Evolutionary conservation across 1,140 invertebrate species (phyloP).

Genomic region (Muscidifurax raptorellus): DNA sequence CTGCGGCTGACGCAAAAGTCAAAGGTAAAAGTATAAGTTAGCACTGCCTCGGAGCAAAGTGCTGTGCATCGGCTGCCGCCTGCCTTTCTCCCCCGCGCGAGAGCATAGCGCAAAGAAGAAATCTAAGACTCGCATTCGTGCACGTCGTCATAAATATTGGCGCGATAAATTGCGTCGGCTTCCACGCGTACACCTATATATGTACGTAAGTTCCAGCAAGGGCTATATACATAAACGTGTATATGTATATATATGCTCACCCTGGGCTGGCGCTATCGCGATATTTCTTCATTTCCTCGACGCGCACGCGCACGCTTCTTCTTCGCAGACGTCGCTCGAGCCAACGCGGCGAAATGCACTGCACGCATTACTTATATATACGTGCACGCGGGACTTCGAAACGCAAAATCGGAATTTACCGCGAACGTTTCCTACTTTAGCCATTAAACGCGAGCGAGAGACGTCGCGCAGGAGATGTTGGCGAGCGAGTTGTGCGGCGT

Average conservation of each 20-base stretch:
- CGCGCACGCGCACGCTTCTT: not conserved
- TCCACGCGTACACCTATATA: not conserved
- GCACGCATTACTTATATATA: slow-evolving; percentile 27
- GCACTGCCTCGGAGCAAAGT: not conserved
- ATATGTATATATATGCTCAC: too few species aligned
- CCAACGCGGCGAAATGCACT: not conserved
- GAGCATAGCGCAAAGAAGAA: not conserved
- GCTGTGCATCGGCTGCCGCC: not conserved
- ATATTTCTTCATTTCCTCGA: slow-evolving; percentile 46
- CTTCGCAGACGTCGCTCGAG: not conserved
- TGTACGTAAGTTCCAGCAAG: too few species aligned
- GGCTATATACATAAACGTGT: too few species aligned
- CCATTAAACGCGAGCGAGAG: not conserved
- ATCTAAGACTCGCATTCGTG: not conserved
- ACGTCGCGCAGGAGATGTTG: not conserved
- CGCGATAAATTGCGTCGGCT: slow-evolving; percentile 25
- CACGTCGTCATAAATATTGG: slow-evolving; percentile 45
- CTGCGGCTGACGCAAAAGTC: not conserved
- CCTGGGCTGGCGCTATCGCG: not conserved
- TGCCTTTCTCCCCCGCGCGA: not conserved
- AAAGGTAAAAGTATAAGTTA: slow-evolving; percentile 6
- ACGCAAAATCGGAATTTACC: slow-evolving; percentile 35
- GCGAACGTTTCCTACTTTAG: not conserved
- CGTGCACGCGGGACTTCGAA: not conserved
- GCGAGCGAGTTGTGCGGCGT: not conserved